Base-by-base conservation (phyloP, 1,140 invertebrate species). In the Episyrphus balteatus region DNA sequence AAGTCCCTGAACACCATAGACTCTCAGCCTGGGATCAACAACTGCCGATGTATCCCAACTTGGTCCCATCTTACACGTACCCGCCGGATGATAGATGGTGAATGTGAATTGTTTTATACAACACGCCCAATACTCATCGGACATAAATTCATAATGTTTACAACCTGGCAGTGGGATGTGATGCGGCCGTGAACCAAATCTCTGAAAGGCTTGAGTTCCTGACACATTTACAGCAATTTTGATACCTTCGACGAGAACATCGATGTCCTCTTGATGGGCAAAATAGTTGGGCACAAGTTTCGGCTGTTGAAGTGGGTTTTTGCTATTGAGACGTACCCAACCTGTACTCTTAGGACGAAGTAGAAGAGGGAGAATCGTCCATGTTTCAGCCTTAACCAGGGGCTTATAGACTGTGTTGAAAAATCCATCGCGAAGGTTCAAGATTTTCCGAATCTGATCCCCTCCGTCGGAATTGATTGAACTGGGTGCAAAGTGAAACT, bases 221-320 rank as follows among this genome's bases (percentile, higher is more conserved):
- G 84, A 86, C 12, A 92, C 70, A 47, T 81, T 81, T 55, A 92
- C 74, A 0, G 84, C 88, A 39, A 92, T 81, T 52, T 84, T 80
- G 13, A 92, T 88, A 2, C 86, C 88, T 58, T 90, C 85, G 0
- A 83, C 80, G 6, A 92, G 57, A 0, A 83, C 75, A 51, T 81
- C 69, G 12, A 91, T 75, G 52, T 92, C 88, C 54, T 86, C 78
- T 49, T 79, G 79, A 52, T 89, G 79, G 1, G 84, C 80, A 57
- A 94, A 87, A 57, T 94, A 94, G 57, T 92, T 92, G 0, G 93
- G 91, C 64, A 89, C 85, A n/a, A 98, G 86, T 5, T 84, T 76
- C 0, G 92, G 92, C 55, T 85, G 78, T 2, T 84, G 75, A 10
- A 81, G 75, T 0, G 92, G 92, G 69, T 97, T 83, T 21, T 70